Evolutionary conservation across 2,797 vertebrate genomes (phyloP).

Genomic region (Tapirus indicus): DNA sequence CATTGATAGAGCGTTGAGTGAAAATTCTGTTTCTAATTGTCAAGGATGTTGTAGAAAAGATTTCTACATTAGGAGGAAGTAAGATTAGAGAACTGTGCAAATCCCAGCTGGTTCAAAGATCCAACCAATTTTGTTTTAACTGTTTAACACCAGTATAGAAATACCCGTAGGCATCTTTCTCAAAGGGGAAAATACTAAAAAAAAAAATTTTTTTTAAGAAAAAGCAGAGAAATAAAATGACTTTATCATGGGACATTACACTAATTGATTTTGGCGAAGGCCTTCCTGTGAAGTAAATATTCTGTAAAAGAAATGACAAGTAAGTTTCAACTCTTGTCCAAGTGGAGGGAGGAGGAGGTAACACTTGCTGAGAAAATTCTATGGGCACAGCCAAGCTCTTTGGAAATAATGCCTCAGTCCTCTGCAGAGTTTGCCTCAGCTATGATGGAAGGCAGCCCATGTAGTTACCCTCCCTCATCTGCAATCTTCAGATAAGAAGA

Average conservation of each 20-base stretch:
- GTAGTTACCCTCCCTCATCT: background rate
- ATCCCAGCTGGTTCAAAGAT: background rate
- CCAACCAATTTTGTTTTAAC: background rate
- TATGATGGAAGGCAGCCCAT: background rate
- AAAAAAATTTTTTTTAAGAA: background rate
- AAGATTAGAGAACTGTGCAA: background rate
- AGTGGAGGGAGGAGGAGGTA: background rate
- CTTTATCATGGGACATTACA: background rate
- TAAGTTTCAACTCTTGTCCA: background rate
- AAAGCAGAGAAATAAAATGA: background rate
- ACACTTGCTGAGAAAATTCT: background rate
- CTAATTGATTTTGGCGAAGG: background rate
- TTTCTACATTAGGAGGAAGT: background rate
- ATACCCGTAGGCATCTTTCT: background rate
- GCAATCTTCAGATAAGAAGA: background rate
- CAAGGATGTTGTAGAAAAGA: background rate
- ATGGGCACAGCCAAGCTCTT: background rate
- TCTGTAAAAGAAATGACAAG: background rate
- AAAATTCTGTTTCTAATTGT: background rate
- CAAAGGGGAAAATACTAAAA: background rate
- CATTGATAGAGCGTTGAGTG: background rate
- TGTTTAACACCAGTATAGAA: background rate
- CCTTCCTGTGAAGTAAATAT: background rate
- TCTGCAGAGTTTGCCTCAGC: background rate
- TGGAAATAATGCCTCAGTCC: background rate